These are phyloP conservation scores for Rhea americana DNA, from an alignment of 2,113 vertebrate species.

Conservation along the genomic window DNA sequence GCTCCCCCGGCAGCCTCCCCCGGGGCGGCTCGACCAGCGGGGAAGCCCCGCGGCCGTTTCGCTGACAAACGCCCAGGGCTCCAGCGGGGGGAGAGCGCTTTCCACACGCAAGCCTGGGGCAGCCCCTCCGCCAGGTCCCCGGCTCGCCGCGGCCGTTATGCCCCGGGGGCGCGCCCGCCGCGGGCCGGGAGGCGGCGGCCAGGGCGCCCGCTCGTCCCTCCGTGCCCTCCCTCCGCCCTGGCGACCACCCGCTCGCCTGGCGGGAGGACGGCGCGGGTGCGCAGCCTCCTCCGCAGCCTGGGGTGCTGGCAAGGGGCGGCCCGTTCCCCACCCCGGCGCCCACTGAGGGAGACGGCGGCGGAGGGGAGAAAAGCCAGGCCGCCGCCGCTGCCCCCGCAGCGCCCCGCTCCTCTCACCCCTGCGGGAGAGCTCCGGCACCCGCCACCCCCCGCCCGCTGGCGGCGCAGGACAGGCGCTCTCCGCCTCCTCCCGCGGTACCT, in stretches of 20 bases:
- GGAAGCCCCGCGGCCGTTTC: not conserved
- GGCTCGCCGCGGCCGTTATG: not conserved
- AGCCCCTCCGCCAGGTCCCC: not conserved
- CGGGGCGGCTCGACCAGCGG: too few species aligned
- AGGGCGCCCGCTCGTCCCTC: too few species aligned
- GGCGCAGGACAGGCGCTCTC: not conserved
- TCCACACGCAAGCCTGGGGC: not conserved
- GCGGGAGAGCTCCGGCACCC: not conserved
- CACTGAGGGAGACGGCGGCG: too few species aligned
- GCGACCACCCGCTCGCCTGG: not conserved
- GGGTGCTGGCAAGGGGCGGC: too few species aligned
- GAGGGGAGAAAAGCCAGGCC: too few species aligned
- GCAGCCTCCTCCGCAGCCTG: too few species aligned
- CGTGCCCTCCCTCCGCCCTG: not conserved
- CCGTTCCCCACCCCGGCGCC: too few species aligned
- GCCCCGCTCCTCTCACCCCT: not conserved
- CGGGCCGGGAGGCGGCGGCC: not conserved
- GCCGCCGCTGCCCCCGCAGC: not conserved
- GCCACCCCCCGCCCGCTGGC: not conserved
- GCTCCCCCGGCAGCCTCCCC: too few species aligned
- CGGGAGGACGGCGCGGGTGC: too few species aligned
- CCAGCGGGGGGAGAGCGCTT: not conserved
- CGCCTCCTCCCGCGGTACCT: not conserved
- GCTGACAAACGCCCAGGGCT: too few species aligned
- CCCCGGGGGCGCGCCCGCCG: not conserved